These are phyloP conservation scores for Scomber japonicus DNA, from an alignment of 2,113 vertebrate genomes.

Conservation along the genomic window DNA sequence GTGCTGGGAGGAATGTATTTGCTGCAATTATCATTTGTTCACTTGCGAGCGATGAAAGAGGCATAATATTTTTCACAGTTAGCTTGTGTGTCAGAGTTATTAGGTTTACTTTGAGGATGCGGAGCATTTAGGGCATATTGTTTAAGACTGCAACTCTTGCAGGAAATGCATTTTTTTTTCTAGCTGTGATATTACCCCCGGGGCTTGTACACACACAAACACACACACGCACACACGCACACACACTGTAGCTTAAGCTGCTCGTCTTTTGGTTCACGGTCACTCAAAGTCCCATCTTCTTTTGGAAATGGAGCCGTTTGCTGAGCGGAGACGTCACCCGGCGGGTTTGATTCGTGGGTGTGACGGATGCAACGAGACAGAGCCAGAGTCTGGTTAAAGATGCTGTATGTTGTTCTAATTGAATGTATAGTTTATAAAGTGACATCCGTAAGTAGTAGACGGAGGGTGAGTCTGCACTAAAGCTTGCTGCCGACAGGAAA, in stretches of 20 bases:
- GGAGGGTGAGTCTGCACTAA: background rate
- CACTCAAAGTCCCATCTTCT: conserved; percentile 51
- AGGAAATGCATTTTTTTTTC: conserved; percentile 55
- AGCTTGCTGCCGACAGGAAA: background rate
- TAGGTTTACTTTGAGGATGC: conserved; percentile 67
- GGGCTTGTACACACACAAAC: background rate
- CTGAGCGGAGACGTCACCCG: conserved; percentile 7
- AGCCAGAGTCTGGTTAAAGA: background rate
- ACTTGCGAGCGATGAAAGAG: conserved; percentile 58
- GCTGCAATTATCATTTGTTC: conserved; percentile 73
- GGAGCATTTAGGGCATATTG: conserved; percentile 71
- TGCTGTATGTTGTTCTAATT: background rate
- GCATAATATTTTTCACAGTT: conserved; percentile 68
- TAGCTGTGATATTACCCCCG: background rate
- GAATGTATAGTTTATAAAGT: conserved; percentile 9
- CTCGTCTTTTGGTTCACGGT: conserved; percentile 46
- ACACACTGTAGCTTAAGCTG: conserved; percentile 24
- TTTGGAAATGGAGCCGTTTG: conserved; percentile 47
- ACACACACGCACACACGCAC: background rate
- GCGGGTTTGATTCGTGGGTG: conserved; percentile 4
- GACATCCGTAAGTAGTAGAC: background rate
- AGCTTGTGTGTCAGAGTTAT: conserved; percentile 65
- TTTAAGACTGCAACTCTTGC: conserved; percentile 64
- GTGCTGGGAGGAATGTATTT: conserved; percentile 64
- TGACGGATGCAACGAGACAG: conserved; percentile 28